These are phyloP conservation scores for Smithornis capensis DNA, from an alignment of 2,113 vertebrate genomes.

Conservation along the genomic window DNA sequence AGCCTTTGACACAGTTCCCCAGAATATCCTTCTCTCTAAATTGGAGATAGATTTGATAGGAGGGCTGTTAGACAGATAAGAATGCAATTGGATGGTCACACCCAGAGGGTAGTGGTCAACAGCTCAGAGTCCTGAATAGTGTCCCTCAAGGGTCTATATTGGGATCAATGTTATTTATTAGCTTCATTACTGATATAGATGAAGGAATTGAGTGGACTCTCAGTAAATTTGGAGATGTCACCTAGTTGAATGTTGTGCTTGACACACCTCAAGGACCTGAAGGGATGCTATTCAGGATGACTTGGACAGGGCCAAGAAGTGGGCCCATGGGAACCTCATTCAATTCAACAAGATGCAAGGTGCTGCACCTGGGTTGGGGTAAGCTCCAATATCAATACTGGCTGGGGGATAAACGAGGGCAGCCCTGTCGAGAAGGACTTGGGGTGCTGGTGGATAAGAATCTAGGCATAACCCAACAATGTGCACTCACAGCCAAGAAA, in stretches of 20 bases:
- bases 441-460: background rate
- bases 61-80: background rate
- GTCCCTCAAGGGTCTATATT: background rate
- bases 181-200: background rate
- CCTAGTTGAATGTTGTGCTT: background rate
- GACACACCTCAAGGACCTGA: background rate
- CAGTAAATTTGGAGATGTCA: background rate
- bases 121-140: background rate
- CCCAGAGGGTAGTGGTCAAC: background rate
- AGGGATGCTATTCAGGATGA: background rate
- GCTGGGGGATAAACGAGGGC: background rate
- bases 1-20: background rate
- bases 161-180: background rate
- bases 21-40: background rate
- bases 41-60: background rate
- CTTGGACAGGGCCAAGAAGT: background rate
- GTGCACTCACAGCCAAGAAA: background rate
- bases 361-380: background rate
- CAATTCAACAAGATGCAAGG: background rate
- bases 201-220: background rate
- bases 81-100: background rate
- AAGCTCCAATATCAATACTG: background rate
- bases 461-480: background rate
- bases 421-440: fast-evolving
- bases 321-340: background rate